phyloP scores from a whole-genome alignment of 2,888 invertebrate species.

The Cerceris rybyensis region DNA sequence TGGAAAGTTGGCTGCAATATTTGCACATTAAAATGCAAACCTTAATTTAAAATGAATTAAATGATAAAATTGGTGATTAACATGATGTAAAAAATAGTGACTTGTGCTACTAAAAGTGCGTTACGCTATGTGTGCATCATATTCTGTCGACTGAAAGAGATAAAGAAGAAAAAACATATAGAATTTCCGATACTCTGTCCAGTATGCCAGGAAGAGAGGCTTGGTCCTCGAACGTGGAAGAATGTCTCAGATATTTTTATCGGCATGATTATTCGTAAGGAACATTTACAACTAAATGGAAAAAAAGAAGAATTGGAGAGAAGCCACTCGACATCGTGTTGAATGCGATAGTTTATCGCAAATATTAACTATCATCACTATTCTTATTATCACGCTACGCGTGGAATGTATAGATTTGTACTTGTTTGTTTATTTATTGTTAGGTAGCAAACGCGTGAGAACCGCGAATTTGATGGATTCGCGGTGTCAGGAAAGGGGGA shows the following conservation, averaged over 20 bases:
- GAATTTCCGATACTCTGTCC: neutral
- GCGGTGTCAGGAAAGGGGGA: slow-evolving; percentile 31
- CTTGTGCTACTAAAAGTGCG: too few species aligned
- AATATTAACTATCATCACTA: slow-evolving; percentile 55
- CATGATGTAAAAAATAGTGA: too few species aligned
- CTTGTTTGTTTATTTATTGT: slow-evolving; percentile 72
- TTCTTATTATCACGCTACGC: slow-evolving; percentile 45
- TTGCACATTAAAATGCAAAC: too few species aligned
- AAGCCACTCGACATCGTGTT: slow-evolving; percentile 52
- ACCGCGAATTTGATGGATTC: slow-evolving; percentile 22
- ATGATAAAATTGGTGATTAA: too few species aligned
- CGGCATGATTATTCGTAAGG: slow-evolving; percentile 8
- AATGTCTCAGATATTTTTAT: slow-evolving; percentile 24
- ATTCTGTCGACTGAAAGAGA: too few species aligned
- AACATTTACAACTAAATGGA: slow-evolving; percentile 17
- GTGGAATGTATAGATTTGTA: slow-evolving; percentile 69
- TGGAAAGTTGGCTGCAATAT: too few species aligned
- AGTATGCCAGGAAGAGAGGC: neutral
- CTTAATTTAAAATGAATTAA: too few species aligned
- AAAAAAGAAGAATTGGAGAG: slow-evolving; percentile 44
- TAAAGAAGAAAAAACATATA: neutral
- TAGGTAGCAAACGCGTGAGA: slow-evolving; percentile 57
- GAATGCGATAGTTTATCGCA: slow-evolving; percentile 47
- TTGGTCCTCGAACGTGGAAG: slow-evolving; percentile 8
- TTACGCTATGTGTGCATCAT: too few species aligned